Conservation (phyloP, 1,140 invertebrate genomes). For the Drosophila triauraria region DNA sequence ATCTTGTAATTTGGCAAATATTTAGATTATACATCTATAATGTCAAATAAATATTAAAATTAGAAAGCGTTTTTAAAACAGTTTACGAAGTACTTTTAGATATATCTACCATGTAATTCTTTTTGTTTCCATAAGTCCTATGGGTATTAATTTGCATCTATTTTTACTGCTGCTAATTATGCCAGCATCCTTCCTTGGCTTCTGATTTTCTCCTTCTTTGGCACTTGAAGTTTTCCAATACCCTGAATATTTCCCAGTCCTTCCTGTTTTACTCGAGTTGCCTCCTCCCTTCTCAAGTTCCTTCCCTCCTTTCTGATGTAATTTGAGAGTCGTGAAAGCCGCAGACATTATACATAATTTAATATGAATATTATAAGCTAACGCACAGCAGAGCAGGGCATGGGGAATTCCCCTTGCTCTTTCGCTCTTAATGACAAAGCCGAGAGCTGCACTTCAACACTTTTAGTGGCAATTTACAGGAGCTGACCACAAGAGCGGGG, state of each 20-base stretch:
- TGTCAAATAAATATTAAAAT: no score
- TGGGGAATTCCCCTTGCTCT: slow-evolving; percentile 1
- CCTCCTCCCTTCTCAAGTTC: slow-evolving; percentile 14
- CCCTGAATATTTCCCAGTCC: slow-evolving; percentile 11
- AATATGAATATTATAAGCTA: slow-evolving; percentile 78
- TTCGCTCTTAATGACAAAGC: slow-evolving; percentile 66
- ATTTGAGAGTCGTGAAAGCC: slow-evolving; percentile 80
- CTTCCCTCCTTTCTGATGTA: slow-evolving; percentile 50
- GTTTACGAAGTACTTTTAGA: no score
- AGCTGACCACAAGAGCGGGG: slow-evolving; percentile 69
- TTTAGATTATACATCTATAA: background rate
- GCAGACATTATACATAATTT: slow-evolving; percentile 76
- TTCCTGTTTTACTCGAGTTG: slow-evolving; percentile 17
- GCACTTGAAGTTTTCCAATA: slow-evolving; percentile 6
- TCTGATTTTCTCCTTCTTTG: slow-evolving; percentile 2
- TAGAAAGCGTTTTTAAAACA: background rate
- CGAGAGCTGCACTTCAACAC: slow-evolving; percentile 78
- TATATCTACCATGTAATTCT: background rate
- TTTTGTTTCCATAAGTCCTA: background rate
- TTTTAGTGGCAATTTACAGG: slow-evolving; percentile 83
- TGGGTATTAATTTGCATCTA: slow-evolving; percentile 2
- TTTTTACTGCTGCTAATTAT: slow-evolving; percentile 1
- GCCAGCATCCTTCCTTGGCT: slow-evolving; percentile 6
- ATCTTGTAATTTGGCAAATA: background rate
- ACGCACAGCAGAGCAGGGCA: slow-evolving; percentile 15